phyloP scores from a whole-genome alignment of 1,140 invertebrate genomes.

The Drosophila bipectinata region DNA sequence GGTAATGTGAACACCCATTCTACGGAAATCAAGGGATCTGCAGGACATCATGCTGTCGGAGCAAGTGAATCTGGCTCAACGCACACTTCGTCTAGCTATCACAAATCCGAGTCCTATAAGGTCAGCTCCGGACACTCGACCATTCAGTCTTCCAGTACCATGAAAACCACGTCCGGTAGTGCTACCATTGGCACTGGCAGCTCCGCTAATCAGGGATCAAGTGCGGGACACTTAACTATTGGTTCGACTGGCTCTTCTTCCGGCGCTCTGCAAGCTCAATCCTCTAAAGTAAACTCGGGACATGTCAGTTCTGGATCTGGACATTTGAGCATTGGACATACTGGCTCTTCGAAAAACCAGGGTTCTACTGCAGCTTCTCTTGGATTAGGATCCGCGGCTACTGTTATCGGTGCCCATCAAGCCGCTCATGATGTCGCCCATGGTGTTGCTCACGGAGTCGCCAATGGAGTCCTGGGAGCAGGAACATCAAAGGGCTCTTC shows the following conservation, averaged over 20 bases:
- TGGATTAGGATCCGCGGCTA: neutral
- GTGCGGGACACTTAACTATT: neutral
- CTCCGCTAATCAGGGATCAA: neutral
- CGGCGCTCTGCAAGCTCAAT: neutral
- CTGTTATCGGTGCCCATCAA: constrained; percentile 7
- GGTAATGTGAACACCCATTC: neutral
- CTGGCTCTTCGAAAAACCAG: neutral
- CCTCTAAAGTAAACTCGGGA: neutral
- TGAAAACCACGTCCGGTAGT: neutral
- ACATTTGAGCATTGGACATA: neutral
- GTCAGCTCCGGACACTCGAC: neutral
- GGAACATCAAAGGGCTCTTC: neutral
- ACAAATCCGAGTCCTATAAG: neutral
- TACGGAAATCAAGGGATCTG: neutral
- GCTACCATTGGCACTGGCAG: neutral
- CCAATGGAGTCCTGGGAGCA: constrained; percentile 3
- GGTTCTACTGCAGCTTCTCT: neutral
- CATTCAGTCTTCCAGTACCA: neutral
- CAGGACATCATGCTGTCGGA: neutral
- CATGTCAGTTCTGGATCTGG: neutral
- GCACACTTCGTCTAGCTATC: neutral
- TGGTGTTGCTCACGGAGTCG: neutral
- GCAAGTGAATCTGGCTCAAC: neutral
- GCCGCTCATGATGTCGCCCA: constrained; percentile 3
- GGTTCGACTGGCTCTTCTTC: neutral